Conservation (phyloP, 2,888 invertebrate genomes). For the Harpagoxenus sublaevis region DNA sequence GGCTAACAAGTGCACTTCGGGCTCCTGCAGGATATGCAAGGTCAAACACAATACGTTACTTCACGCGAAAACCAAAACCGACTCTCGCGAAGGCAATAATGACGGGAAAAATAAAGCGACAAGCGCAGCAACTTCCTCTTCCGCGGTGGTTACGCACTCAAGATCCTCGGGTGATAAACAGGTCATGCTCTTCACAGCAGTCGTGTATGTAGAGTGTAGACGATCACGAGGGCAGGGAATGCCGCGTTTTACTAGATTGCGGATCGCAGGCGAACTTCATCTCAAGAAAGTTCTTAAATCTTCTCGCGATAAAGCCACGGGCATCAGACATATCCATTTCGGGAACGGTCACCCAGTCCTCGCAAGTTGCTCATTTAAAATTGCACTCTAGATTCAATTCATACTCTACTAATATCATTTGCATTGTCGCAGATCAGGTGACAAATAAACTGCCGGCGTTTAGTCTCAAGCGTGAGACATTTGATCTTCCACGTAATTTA, state of each 20-base stretch:
- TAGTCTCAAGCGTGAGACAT: background rate
- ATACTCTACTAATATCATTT: background rate
- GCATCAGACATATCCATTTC: too few relatives aligned
- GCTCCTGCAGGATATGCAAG: too few relatives aligned
- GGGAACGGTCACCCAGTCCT: too few relatives aligned
- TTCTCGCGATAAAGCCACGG: too few relatives aligned
- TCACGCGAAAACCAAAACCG: background rate
- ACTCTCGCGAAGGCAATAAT: background rate
- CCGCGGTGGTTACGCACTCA: background rate
- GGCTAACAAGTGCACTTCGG: too few relatives aligned
- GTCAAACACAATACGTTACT: too few relatives aligned
- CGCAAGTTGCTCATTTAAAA: too few relatives aligned
- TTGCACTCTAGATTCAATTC: too few relatives aligned
- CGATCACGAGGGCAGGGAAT: background rate
- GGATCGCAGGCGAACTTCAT: constrained; percentile 1
- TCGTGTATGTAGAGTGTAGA: too few relatives aligned
- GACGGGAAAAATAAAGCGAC: too few relatives aligned
- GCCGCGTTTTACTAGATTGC: background rate
- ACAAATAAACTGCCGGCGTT: background rate
- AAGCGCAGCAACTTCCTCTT: background rate
- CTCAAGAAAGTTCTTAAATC: background rate
- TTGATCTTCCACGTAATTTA: background rate
- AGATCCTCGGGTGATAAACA: background rate
- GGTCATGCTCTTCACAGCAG: background rate
- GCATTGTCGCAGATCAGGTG: background rate